These are phyloP conservation scores for Peromyscus attwateri DNA, from an alignment of 2,797 vertebrate species.

Conservation along the genomic window DNA sequence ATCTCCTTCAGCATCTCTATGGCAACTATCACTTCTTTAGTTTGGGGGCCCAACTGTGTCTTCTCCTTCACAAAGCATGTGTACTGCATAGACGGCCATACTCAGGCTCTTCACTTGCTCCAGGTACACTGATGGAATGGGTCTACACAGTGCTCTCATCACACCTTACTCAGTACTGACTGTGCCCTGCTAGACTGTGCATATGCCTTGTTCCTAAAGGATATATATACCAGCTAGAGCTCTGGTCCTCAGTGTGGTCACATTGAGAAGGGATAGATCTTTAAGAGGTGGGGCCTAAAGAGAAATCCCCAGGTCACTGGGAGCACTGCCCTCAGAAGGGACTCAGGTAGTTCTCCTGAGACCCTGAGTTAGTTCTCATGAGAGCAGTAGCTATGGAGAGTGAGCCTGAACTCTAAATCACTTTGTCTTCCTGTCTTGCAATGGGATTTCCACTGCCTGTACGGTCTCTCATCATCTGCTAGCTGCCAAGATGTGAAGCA, in stretches of 20 bases:
- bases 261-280: background rate
- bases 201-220: background rate
- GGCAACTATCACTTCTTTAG: conserved; percentile 70
- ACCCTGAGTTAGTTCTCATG: background rate
- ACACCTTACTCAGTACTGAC: background rate
- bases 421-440: background rate
- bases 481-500: too few species aligned
- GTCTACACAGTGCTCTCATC: background rate
- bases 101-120: background rate
- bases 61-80: background rate
- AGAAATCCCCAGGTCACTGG: background rate
- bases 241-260: background rate
- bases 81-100: rapidly evolving
- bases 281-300: background rate
- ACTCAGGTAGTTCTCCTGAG: background rate
- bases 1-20: conserved; percentile 73
- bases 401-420: background rate
- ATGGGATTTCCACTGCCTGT: background rate
- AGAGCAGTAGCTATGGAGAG: background rate
- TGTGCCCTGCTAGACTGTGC: background rate
- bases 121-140: background rate
- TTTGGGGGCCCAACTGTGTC: background rate
- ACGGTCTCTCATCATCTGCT: background rate
- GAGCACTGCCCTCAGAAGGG: background rate
- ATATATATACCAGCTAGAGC: background rate